Base-by-base conservation (phyloP, 2,797 vertebrate species). In the Macropodus opercularis region DNA sequence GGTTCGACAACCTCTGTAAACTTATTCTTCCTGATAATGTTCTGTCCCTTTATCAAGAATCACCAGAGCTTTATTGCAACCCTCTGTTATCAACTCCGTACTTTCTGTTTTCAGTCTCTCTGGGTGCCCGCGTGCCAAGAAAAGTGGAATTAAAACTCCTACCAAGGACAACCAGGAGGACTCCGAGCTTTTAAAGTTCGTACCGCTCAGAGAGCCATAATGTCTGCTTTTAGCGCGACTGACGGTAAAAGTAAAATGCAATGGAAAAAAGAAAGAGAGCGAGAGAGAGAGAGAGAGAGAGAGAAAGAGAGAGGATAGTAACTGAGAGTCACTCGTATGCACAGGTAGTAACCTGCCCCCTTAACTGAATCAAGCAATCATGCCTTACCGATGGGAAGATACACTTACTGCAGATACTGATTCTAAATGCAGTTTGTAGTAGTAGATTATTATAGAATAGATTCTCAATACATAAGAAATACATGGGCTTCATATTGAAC, bases 51-150 rank as follows among this genome's bases (percentile, higher is more conserved):
- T 80, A 72, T 82, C 55, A 80, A 80, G 65, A 75, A 73, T 80
- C 75, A 67, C 48, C 70, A 66, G 68, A 80, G 66, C 83, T 83
- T 85, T 79, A 79, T 86, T 86, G 84, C 90, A 87, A 89, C 91
- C 89, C 90, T 88, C 88, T 92, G 91, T 93, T 90, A 90, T 87
- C 83, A 92, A 90, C 91, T 92, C 89, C 92, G 84, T 91, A 92
- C 91, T 93, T 91, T 94, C 88, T 93, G 89, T 92, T 94, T 92
- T 92, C 92, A 99, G 98, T 94, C 93, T 99, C 94, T 99, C 98
- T 91, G 98, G 98, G 91, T 99, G 98, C 91, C 98, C 98, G 83
- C 98, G 98, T 94, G 97, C 96, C 94, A 99, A 99, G 95, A 99
- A 99, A 94, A 95, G 95, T 75, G 97, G 96, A 91, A 94, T 97